Percentiles rank a stretch among this genome's conserved stretches.
phyloP scores from a whole-genome alignment of 2,888 invertebrate genomes.

The Kryphioiulus occultus region DNA sequence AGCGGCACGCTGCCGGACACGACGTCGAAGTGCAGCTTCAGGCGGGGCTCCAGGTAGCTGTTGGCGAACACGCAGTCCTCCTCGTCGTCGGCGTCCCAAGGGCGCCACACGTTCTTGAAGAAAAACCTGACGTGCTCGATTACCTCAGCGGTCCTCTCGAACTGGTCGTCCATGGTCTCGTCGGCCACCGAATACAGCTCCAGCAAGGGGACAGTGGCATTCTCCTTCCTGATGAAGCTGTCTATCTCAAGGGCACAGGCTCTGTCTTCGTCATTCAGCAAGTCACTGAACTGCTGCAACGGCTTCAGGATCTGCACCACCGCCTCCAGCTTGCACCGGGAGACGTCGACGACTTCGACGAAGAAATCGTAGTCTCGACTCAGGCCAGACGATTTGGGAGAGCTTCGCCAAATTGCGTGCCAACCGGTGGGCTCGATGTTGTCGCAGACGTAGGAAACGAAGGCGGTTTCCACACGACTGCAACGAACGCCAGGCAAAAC shows the following conservation, averaged over 20 bases:
- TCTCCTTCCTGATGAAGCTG: slow-evolving; percentile 45
- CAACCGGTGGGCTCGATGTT: slow-evolving; percentile 56
- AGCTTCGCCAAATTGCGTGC: slow-evolving; percentile 55
- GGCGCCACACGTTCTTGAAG: slow-evolving; percentile 56
- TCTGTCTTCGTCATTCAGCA: not conserved
- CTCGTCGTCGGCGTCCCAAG: slow-evolving; percentile 57
- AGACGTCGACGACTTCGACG: slow-evolving; percentile 55
- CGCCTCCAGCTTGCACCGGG: slow-evolving; percentile 54
- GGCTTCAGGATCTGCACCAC: slow-evolving; percentile 51
- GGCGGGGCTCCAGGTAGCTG: slow-evolving; percentile 54
- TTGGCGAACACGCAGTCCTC: slow-evolving; percentile 55
- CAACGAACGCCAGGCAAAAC: slow-evolving; percentile 49
- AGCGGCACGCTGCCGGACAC: slow-evolving; percentile 55
- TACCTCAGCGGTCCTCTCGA: slow-evolving; percentile 56
- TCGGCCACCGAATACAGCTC: slow-evolving; percentile 56
- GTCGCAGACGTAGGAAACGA: slow-evolving; percentile 53
- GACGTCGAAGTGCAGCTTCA: slow-evolving; percentile 56
- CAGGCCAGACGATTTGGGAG: slow-evolving; percentile 38
- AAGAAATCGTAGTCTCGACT: slow-evolving; percentile 53
- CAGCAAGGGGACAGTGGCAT: slow-evolving; percentile 55
- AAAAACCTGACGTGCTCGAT: slow-evolving; percentile 57
- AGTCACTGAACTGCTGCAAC: slow-evolving; percentile 27
- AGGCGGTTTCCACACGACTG: slow-evolving; percentile 51
- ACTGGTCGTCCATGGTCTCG: slow-evolving; percentile 55
- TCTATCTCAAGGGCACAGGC: not conserved